phyloP scores from a whole-genome alignment of 2,888 invertebrate genomes.

The Aromia moschata region DNA sequence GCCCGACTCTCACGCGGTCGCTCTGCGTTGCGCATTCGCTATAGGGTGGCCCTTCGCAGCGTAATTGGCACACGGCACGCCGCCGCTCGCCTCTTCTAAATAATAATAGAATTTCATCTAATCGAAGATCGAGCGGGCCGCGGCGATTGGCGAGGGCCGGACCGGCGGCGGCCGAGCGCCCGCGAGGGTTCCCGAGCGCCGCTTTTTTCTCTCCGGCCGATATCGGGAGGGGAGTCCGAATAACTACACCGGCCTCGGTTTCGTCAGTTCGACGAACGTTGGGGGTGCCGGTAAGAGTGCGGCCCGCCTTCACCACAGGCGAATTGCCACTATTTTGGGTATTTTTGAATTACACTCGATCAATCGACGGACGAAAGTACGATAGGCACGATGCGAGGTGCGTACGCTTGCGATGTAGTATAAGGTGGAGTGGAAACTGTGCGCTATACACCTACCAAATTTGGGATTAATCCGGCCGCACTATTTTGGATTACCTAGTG shows the following conservation, averaged over 20 bases:
- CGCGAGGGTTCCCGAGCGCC: not conserved
- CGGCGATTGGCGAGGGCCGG: conserved; percentile 16
- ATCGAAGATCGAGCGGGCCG: conserved; percentile 17
- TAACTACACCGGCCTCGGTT: conserved; percentile 10
- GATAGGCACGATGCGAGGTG: conserved; percentile 1
- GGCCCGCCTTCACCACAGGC: not conserved
- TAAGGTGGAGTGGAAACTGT: conserved; percentile 19
- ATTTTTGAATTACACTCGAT: conserved; percentile 9
- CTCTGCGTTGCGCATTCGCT: not conserved
- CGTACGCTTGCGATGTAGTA: conserved; percentile 15
- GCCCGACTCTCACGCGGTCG: too few species aligned
- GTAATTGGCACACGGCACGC: not conserved
- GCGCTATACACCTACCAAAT: too few species aligned
- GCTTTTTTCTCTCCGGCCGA: conserved; percentile 7
- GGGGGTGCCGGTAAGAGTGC: not conserved
- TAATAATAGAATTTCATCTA: conserved; percentile 15
- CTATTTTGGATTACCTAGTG: conserved; percentile 46
- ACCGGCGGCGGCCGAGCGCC: not conserved
- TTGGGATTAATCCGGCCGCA: conserved; percentile 8
- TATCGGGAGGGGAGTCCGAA: conserved; percentile 19
- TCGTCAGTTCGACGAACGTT: conserved; percentile 14
- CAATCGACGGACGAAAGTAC: not conserved
- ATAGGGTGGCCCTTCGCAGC: conserved; percentile 7
- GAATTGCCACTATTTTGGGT: conserved; percentile 4
- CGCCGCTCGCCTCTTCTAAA: too few species aligned